phyloP scores from a whole-genome alignment of 2,113 vertebrate species.

The Bufo bufo region DNA sequence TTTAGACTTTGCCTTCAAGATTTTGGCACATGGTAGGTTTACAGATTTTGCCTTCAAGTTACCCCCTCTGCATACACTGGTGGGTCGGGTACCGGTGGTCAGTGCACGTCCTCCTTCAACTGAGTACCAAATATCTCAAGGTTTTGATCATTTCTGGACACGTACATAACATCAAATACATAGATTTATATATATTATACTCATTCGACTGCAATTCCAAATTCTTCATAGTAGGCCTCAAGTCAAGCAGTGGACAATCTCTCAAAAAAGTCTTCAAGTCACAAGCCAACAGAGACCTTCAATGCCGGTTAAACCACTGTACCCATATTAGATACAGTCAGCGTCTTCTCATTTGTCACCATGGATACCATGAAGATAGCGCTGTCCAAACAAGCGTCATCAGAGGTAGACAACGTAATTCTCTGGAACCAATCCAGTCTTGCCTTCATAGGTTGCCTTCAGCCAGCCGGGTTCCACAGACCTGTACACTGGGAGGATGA shows the following conservation, averaged over 20 bases:
- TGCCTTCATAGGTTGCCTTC: constrained; percentile 92
- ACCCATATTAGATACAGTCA: constrained; percentile 80
- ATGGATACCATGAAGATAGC: constrained; percentile 94
- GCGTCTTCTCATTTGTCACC: constrained; percentile 77
- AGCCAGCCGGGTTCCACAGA: constrained; percentile 96
- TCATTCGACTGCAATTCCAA: background rate
- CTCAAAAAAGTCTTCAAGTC: background rate
- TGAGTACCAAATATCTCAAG: constrained; percentile 64
- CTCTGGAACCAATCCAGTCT: constrained; percentile 91
- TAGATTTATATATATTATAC: constrained; percentile 29
- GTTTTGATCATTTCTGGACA: constrained; percentile 65
- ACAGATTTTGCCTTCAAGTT: background rate
- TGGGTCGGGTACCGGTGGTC: constrained; percentile 16
- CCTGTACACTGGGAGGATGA: constrained; percentile 78
- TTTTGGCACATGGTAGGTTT: background rate
- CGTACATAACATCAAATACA: constrained; percentile 59
- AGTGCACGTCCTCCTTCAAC: background rate
- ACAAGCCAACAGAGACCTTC: constrained; percentile 63
- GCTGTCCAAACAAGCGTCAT: constrained; percentile 67
- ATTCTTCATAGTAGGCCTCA: constrained; percentile 61
- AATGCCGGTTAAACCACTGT: constrained; percentile 65
- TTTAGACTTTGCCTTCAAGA: too few relatives aligned
- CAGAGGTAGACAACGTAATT: constrained; percentile 94
- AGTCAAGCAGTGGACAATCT: constrained; percentile 13
- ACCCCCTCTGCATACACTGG: constrained; percentile 27